Evolutionary conservation across 2,113 vertebrate genomes (phyloP), one percentile per base, ranked within the genome.

Genomic region (Climacteris rufus): DNA sequence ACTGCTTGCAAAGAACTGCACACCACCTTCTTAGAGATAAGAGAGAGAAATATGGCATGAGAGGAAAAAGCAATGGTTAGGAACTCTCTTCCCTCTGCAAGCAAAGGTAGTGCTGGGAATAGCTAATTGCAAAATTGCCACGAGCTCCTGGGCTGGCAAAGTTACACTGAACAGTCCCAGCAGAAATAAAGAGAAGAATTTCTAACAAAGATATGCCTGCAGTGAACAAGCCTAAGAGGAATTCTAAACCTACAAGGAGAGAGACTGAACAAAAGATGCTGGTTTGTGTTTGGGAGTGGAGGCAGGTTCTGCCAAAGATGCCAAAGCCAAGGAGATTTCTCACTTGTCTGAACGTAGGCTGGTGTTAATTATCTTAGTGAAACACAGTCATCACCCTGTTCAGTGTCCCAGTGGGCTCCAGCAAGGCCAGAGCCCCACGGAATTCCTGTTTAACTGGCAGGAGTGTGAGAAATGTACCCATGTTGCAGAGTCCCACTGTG

Each of bases 381-480:
- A 42, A 25, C 44, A 7, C 15, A 69, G 54, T 2, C 81, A 45
- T 6, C 25, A 22, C 6, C 35, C 37, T 18, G 35, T 1, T 10
- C 35, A 10, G 53, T 3, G 33, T 10, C 44, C 59, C 56, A 49
- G 4, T 0, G 2, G 35, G n/a, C 31, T 28, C 3, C 7, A 57
- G 35, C 15, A 50, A 53, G 49, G 52, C 52, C 44, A 5, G 40
- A 11, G 50, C 9, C 33, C 18, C 4, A 2, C 0, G 22, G 21
- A 2, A 2, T 3, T 11, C 35, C 10, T 11, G 7, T 11, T 22
- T 12, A 33, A 31, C 53, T 28, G 15, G 17, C 45, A 54, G 42
- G 33, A 70, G 13, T 1, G 24, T 10, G 31, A 31, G 18, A 54
- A 56, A 60, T 2, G 11, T 0, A 5, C 28, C 7, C 3, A 0